These are phyloP conservation scores for Halesus radiatus DNA, from an alignment of 1,140 invertebrate genomes.

Conservation along the genomic window DNA sequence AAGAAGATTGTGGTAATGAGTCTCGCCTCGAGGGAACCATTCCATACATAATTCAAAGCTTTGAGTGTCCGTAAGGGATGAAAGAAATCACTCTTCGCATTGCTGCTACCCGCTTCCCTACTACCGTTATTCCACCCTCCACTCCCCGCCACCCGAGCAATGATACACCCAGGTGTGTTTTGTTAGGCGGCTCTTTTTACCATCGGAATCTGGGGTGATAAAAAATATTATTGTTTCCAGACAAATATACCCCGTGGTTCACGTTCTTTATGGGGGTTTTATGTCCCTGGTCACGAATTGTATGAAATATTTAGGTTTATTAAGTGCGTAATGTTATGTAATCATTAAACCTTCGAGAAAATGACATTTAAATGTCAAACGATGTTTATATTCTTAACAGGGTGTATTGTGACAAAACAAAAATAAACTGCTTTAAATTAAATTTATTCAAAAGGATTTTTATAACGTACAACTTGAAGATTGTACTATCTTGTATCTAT, in stretches of 20 bases:
- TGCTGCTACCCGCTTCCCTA: background rate
- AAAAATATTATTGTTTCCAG: slow-evolving; percentile 29
- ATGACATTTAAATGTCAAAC: too few relatives aligned
- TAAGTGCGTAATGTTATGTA: too few relatives aligned
- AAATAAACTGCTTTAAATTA: too few relatives aligned
- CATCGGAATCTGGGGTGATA: slow-evolving; percentile 20
- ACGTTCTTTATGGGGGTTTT: background rate
- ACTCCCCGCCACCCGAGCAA: too few relatives aligned
- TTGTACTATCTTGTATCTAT: too few relatives aligned
- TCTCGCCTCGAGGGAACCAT: background rate
- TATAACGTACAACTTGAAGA: too few relatives aligned
- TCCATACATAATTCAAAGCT: slow-evolving; percentile 36
- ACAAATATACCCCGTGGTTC: background rate
- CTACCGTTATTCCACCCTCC: too few relatives aligned
- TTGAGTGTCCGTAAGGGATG: slow-evolving; percentile 13
- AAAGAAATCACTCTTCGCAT: slow-evolving; percentile 9
- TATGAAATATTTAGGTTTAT: too few relatives aligned
- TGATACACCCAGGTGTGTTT: slow-evolving; percentile 15
- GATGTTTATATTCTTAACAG: too few relatives aligned
- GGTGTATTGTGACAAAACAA: too few relatives aligned
- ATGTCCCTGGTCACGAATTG: background rate
- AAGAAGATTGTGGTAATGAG: slow-evolving; percentile 30
- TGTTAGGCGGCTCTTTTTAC: background rate
- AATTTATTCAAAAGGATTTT: too few relatives aligned
- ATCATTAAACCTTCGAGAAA: too few relatives aligned